Evolutionary conservation across 2,888 invertebrate species (phyloP).

Genomic region (Sipha maydis): DNA sequence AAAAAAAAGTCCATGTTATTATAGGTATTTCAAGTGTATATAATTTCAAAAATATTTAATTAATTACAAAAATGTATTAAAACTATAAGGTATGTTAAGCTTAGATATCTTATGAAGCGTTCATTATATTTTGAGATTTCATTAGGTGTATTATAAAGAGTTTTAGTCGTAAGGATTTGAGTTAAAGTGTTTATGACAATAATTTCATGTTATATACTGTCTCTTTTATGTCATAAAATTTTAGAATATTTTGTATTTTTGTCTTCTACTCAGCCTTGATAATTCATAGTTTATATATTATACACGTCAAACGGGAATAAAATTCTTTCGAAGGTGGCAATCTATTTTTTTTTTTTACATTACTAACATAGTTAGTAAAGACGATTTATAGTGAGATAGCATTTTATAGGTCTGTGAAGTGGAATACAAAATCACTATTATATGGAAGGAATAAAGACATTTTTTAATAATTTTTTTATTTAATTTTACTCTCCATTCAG

Average conservation of each 20-base stretch:
- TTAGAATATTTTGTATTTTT: background rate
- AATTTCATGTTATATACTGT: conserved; percentile 5
- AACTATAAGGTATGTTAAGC: background rate
- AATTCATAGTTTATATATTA: background rate
- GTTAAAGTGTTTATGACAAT: conserved; percentile 6
- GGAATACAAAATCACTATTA: too few relatives aligned
- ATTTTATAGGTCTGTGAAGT: too few relatives aligned
- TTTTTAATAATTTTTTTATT: too few relatives aligned
- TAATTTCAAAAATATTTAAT: too few relatives aligned
- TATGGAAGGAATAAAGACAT: too few relatives aligned
- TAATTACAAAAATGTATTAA: conserved; percentile 10
- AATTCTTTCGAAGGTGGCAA: too few relatives aligned
- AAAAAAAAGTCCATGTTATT: too few relatives aligned
- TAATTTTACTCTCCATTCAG: too few relatives aligned
- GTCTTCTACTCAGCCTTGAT: background rate
- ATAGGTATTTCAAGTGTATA: too few relatives aligned
- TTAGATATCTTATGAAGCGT: conserved; percentile 7
- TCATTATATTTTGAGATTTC: conserved; percentile 27
- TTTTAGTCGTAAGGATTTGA: conserved; percentile 14
- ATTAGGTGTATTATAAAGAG: conserved; percentile 23
- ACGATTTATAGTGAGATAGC: too few relatives aligned
- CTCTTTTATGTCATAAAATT: background rate
- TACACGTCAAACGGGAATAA: background rate
- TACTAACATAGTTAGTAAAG: too few relatives aligned
- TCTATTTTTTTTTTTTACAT: too few relatives aligned